phyloP scores from a whole-genome alignment of 2,797 vertebrate genomes.

The Pyrrhura leucotis region DNA sequence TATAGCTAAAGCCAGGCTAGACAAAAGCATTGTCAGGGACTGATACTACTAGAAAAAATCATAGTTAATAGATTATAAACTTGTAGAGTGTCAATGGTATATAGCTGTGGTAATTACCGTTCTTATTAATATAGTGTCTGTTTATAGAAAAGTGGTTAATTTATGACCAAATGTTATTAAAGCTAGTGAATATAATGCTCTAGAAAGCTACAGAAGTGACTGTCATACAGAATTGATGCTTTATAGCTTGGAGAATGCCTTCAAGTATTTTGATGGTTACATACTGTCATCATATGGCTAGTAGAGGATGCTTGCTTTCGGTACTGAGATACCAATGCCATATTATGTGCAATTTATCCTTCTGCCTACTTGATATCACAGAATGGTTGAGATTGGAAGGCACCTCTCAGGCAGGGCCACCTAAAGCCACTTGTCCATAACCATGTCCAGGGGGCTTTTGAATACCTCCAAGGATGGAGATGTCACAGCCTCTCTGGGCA shows the following conservation, averaged over 20 bases:
- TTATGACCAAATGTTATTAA: background rate
- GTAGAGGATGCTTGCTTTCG: background rate
- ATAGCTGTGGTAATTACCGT: background rate
- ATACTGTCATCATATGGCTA: background rate
- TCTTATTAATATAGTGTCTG: background rate
- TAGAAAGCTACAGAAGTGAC: background rate
- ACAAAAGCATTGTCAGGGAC: background rate
- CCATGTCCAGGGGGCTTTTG: background rate
- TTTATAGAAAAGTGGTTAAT: background rate
- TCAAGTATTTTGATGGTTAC: background rate
- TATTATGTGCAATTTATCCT: background rate
- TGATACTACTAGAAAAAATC: background rate
- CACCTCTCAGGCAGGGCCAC: background rate
- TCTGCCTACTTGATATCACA: background rate
- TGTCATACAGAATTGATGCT: background rate
- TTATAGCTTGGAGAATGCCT: background rate
- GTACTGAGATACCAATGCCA: accelerated
- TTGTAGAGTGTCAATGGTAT: background rate
- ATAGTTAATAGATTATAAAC: background rate
- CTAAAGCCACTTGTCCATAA: background rate
- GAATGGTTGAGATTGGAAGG: background rate
- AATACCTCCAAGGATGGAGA: background rate
- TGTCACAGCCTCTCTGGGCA: background rate
- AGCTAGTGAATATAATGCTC: background rate
- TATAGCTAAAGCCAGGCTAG: background rate